Base-by-base conservation (phyloP, 2,113 vertebrate genomes). In the Pavo muticus region DNA sequence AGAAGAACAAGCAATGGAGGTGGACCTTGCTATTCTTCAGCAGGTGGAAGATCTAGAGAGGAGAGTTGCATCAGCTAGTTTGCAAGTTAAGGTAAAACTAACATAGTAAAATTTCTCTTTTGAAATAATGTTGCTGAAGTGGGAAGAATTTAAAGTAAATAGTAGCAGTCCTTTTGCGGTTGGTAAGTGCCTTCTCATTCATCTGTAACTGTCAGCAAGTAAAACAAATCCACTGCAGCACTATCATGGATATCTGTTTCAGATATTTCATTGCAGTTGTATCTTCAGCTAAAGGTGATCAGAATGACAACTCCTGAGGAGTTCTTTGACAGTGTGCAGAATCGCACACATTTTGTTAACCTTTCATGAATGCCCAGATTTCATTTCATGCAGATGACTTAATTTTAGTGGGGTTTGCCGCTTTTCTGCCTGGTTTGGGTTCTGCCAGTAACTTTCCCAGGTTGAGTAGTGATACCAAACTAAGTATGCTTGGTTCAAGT, bases 21-120 rank as follows among this genome's bases (percentile, higher is more conserved):
- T 98, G 97, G 99, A 99, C 95, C 97, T 99, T 92, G 95, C 94
- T 86, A 95, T 99, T 93, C 98, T 99, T 94, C 99, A 98, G 92
- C 98, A 99, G 94, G 99, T 99, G 76, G 99, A 99, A 97, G 97
- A 98, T 87, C 98, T 99, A 95, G 99, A 99, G 94, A 98, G 98
- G 95, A 99, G 98, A 97, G 99, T 99, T 81, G 98, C 98, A 61
- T 99, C 98, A 42, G 98, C 98, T 88, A 98, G 98, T 97, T 98
- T 99, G 93, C 99, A 99, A 97, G 97, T 99, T 67, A 99, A 99
- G 99, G 99, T 99, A 98, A 98, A 98, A 76, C 35, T 70, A 74
- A 74, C 80, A 96, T 42, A 96, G 78, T 97, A 92, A 95, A 95
- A 96, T 87, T 44, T 96, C 32, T 94, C 67, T 95, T 54, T 90